A percentile compares a stretch with the other conserved stretches of the same genome.
phyloP scores from a whole-genome alignment of 2,113 vertebrate genomes.

The Passerina amoena region DNA sequence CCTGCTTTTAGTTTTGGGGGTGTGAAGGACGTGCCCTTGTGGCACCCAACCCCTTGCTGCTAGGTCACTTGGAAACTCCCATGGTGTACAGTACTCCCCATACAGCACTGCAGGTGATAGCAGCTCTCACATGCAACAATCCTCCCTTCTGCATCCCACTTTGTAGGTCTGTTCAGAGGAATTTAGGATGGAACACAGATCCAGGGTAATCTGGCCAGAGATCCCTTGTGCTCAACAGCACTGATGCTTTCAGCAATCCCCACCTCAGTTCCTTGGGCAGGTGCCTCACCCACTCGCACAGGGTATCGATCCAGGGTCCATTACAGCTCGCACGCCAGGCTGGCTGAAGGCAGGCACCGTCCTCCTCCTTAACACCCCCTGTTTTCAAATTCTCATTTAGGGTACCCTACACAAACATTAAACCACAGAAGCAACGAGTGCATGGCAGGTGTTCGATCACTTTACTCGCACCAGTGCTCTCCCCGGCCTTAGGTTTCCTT shows the following conservation, averaged over 20 bases:
- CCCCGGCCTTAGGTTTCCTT: background rate
- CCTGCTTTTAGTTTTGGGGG: background rate
- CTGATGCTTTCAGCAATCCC: accelerated
- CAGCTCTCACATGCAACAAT: accelerated
- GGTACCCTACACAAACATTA: background rate
- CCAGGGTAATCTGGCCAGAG: background rate
- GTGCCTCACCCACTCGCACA: accelerated
- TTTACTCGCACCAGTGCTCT: accelerated
- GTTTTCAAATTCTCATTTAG: background rate
- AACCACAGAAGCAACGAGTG: accelerated
- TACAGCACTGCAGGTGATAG: background rate
- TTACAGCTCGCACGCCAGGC: accelerated
- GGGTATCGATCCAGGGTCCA: accelerated
- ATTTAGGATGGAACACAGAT: background rate
- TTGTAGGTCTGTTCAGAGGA: accelerated
- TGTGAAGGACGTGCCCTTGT: background rate
- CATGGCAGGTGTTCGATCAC: accelerated
- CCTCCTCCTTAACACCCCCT: too few species aligned
- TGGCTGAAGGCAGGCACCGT: accelerated
- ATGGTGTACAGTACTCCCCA: accelerated
- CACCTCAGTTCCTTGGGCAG: background rate
- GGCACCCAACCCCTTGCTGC: accelerated
- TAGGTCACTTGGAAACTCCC: background rate
- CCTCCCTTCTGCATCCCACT: background rate
- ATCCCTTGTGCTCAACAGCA: background rate